A percentile compares a stretch with the other conserved stretches of the same genome.
Evolutionary conservation across 2,797 vertebrate genomes (phyloP).

Genomic region (Crenuchus spilurus): DNA sequence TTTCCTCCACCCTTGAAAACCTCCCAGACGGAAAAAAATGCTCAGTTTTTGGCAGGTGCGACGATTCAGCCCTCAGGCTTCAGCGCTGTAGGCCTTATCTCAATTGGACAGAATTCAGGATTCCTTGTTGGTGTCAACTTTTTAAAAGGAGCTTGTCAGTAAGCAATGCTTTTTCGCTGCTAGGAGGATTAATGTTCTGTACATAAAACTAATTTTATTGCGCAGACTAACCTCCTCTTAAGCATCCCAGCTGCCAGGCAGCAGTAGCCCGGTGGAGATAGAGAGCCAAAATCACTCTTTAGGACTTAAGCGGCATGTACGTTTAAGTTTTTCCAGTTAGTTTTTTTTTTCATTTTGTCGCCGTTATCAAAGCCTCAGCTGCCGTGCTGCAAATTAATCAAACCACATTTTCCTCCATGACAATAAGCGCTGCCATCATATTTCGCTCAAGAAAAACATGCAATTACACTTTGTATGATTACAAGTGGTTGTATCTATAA

Average conservation of each 20-base stretch:
- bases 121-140: constrained; percentile 75
- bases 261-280: constrained; percentile 53
- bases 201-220: constrained; percentile 60
- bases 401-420: constrained; percentile 30
- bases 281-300: constrained; percentile 26
- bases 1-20: constrained; percentile 30
- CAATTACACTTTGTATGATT: constrained; percentile 31
- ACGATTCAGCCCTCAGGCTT: constrained; percentile 51
- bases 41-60: constrained; percentile 52
- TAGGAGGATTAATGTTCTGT: constrained; percentile 51
- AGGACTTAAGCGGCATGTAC: constrained; percentile 21
- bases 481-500: constrained; percentile 18
- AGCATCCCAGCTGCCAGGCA: constrained; percentile 58
- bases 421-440: constrained; percentile 12
- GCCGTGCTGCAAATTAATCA: constrained; percentile 48
- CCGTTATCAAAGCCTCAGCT: constrained; percentile 45
- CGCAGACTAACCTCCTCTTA: constrained; percentile 52
- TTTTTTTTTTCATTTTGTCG: constrained; percentile 51
- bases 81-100: constrained; percentile 73
- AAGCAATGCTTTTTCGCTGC: constrained; percentile 42
- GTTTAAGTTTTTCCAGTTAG: too few relatives aligned
- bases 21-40: constrained; percentile 27
- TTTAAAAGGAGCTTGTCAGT: constrained; percentile 52
- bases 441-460: constrained; percentile 9
- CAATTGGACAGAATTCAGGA: constrained; percentile 75